phyloP scores from a whole-genome alignment of 1,140 invertebrate species.

The Scylla paramamosain region DNA sequence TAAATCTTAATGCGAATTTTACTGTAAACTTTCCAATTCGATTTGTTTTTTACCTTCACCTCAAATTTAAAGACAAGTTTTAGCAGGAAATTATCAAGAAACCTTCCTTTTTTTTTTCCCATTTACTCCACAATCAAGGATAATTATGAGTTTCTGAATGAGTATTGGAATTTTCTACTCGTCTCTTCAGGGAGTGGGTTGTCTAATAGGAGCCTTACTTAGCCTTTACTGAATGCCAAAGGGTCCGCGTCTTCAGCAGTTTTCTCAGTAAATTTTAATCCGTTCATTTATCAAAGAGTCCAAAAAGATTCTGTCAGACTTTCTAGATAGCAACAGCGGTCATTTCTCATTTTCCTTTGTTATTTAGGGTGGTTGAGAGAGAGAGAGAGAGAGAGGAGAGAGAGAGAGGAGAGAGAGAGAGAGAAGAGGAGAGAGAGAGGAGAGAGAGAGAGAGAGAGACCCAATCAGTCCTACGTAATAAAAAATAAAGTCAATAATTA shows the following conservation, averaged over 20 bases:
- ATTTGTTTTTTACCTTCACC: too few species aligned
- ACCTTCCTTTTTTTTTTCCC: too few species aligned
- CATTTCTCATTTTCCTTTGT: background rate
- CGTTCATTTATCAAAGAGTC: background rate
- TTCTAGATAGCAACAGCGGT: background rate
- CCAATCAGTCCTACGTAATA: too few species aligned
- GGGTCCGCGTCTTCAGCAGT: background rate
- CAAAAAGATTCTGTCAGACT: background rate
- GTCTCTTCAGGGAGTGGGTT: too few species aligned
- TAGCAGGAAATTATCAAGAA: too few species aligned
- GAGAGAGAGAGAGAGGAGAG: background rate
- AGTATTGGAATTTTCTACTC: too few species aligned
- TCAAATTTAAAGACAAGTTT: too few species aligned
- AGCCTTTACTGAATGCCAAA: too few species aligned
- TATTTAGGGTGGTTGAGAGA: background rate
- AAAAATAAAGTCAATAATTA: background rate
- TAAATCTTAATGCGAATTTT: background rate
- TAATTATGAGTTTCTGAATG: too few species aligned
- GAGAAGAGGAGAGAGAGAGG: too few species aligned
- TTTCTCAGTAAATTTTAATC: background rate
- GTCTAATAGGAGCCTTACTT: too few species aligned
- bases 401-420: background rate
- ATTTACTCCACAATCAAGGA: too few species aligned
- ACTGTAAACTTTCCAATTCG: background rate
- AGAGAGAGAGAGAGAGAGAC: background rate